Evolutionary conservation across 2,888 invertebrate genomes (phyloP).

Genomic region (Phyto melanocephala): DNA sequence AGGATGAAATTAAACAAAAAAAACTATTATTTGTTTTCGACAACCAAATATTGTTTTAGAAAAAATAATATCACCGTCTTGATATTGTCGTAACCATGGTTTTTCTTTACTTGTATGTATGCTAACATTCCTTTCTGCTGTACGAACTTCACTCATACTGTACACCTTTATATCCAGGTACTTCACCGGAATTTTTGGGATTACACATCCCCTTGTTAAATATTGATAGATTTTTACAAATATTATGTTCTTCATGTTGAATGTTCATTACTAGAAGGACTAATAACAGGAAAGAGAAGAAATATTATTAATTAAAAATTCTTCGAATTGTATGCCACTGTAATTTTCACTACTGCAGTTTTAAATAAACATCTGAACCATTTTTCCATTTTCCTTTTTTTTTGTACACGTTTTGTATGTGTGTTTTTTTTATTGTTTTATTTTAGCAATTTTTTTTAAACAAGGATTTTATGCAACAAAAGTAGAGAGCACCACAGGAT

Average conservation of each 20-base stretch:
- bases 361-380: neutral
- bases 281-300: neutral
- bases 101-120: too few relatives aligned
- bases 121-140: too few relatives aligned
- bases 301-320: too few relatives aligned
- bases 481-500: conserved; percentile 71
- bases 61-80: too few relatives aligned
- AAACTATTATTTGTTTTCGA: too few relatives aligned
- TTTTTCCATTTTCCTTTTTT: neutral
- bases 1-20: too few relatives aligned
- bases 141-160: neutral
- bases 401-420: neutral
- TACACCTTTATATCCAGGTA: neutral
- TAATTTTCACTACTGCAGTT: neutral
- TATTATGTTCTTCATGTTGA: conserved; percentile 70
- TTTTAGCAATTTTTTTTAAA: neutral
- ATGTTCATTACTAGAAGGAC: conserved; percentile 70
- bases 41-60: too few relatives aligned
- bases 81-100: too few relatives aligned
- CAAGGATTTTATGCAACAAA: conserved; percentile 28
- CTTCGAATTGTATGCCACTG: neutral
- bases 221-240: conserved; percentile 71
- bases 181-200: neutral
- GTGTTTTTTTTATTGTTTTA: too few relatives aligned
- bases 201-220: conserved; percentile 46